These are phyloP conservation scores for Glaucidium brasilianum DNA, from an alignment of 2,113 vertebrate species.

Conservation along the genomic window DNA sequence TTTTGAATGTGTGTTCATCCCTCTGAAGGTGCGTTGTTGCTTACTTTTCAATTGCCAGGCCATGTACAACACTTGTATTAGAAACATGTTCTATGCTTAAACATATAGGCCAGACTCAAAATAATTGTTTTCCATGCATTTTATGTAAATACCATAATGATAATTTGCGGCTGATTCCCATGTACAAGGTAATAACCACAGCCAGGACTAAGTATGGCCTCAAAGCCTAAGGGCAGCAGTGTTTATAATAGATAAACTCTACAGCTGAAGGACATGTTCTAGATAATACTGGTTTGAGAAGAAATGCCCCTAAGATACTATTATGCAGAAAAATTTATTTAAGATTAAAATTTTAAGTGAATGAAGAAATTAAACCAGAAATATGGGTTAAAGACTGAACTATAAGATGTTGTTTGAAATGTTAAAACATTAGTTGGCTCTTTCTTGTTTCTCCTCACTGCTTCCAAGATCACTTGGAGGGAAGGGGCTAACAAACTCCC, in stretches of 20 bases:
- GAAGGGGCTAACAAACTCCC: background rate
- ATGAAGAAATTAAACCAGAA: slow-evolving; percentile 28
- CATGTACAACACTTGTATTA: background rate
- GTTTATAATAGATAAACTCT: slow-evolving; percentile 64
- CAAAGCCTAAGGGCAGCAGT: slow-evolving; percentile 55
- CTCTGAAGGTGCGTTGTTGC: background rate
- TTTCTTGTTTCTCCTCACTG: background rate
- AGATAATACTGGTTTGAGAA: slow-evolving; percentile 31
- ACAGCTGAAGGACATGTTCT: slow-evolving; percentile 34
- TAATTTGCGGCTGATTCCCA: background rate
- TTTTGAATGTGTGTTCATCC: slow-evolving; percentile 27
- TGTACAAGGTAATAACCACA: slow-evolving; percentile 55
- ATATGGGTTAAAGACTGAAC: slow-evolving; percentile 11
- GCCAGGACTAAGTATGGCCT: slow-evolving; percentile 35
- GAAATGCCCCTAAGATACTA: slow-evolving; percentile 39
- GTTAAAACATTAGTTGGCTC: background rate
- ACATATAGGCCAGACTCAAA: background rate
- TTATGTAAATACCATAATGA: slow-evolving; percentile 45
- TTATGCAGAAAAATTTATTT: slow-evolving; percentile 17
- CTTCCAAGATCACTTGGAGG: background rate
- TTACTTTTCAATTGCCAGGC: background rate
- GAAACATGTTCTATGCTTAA: background rate
- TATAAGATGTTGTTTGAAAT: background rate
- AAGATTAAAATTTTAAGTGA: slow-evolving; percentile 50
- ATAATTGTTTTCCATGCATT: slow-evolving; percentile 11